Conservation (phyloP, 2,888 invertebrate genomes). For the Chloromyia formosa region DNA sequence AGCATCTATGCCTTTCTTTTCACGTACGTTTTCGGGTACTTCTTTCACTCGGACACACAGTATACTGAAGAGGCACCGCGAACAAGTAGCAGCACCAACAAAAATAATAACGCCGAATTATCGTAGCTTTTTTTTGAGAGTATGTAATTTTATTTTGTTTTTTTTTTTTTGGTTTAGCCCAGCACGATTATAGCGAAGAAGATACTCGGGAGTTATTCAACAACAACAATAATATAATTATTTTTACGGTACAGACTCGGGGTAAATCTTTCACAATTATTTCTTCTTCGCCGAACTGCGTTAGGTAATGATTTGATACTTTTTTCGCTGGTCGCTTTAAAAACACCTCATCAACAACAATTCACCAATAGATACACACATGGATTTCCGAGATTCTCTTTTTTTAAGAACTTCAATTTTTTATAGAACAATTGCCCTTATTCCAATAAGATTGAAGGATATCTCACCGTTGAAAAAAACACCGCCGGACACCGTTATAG, state of each 20-base stretch:
- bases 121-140: too few relatives aligned
- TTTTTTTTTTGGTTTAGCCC: neutral
- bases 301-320: slow-evolving; percentile 21
- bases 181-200: slow-evolving; percentile 18
- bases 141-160: too few relatives aligned
- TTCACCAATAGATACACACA: slow-evolving; percentile 20
- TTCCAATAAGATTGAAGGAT: slow-evolving; percentile 15
- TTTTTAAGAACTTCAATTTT: slow-evolving; percentile 1
- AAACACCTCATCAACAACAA: slow-evolving; percentile 23
- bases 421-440: slow-evolving; percentile 1
- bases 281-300: neutral
- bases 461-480: slow-evolving; percentile 29
- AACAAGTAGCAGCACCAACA: too few relatives aligned
- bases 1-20: slow-evolving; percentile 22
- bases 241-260: slow-evolving; percentile 9
- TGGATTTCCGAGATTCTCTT: neutral
- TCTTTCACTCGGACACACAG: slow-evolving; percentile 25
- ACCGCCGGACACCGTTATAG: slow-evolving; percentile 33
- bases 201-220: slow-evolving; percentile 12
- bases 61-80: too few relatives aligned
- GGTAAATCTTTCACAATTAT: neutral
- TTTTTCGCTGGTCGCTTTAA: neutral
- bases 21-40: slow-evolving; percentile 16
- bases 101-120: too few relatives aligned
- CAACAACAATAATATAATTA: neutral